These are phyloP conservation scores for Erebia aethiops DNA, from an alignment of 2,888 invertebrate genomes.

Conservation along the genomic window DNA sequence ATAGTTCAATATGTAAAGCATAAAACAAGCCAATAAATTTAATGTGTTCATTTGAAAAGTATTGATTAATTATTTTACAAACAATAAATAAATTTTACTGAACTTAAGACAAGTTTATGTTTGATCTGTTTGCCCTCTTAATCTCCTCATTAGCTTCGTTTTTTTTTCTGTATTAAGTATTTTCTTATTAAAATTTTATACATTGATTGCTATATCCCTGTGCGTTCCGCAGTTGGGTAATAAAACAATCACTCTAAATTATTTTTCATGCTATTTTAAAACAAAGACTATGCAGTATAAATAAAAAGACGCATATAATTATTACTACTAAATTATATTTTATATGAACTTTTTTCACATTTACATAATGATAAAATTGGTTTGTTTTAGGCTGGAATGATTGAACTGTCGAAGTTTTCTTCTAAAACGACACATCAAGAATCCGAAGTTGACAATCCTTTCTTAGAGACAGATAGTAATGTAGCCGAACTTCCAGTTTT, in stretches of 20 bases:
- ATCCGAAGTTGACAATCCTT: conserved; percentile 15
- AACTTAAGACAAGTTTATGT: neutral
- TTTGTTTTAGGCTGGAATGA: conserved; percentile 26
- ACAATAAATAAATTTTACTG: no score
- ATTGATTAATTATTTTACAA: neutral
- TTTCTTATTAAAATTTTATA: neutral
- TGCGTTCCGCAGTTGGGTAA: no score
- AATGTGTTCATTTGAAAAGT: neutral
- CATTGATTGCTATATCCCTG: no score
- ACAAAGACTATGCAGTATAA: neutral
- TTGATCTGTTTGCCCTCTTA: no score
- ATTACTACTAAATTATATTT: neutral
- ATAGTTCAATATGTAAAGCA: neutral
- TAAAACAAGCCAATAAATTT: conserved; percentile 20
- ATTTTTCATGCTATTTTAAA: neutral
- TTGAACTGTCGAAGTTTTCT: conserved; percentile 23
- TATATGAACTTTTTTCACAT: neutral
- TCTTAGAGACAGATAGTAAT: conserved; percentile 9
- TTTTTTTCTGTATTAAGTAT: neutral
- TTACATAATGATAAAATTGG: conserved; percentile 16
- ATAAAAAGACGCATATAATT: neutral
- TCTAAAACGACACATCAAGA: conserved; percentile 16
- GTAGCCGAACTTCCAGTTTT: conserved; percentile 6
- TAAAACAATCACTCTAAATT: neutral
- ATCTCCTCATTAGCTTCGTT: neutral